A percentile compares a stretch with the other conserved stretches of the same genome.
Evolutionary conservation across 2,797 vertebrate genomes (phyloP).

Genomic region (Alauda arvensis): DNA sequence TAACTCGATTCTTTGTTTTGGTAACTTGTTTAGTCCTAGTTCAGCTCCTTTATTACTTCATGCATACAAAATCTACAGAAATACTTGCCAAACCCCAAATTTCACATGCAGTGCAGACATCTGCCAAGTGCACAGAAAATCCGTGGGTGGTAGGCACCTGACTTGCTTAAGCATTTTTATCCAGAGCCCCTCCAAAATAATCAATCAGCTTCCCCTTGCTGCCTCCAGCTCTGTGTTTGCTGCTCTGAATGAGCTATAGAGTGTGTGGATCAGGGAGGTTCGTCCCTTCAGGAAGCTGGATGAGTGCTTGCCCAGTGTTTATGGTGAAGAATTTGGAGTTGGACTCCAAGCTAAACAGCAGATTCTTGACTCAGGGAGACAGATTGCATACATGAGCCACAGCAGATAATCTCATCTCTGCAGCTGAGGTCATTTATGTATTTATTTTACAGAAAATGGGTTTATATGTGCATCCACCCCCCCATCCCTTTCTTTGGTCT

Average conservation of each 20-base stretch:
- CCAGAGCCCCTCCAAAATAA: conserved; percentile 28
- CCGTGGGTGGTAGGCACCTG: conserved; percentile 34
- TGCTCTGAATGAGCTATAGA: conserved; percentile 6
- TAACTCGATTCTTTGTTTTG: conserved; percentile 11
- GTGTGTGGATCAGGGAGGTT: neutral
- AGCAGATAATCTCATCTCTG: conserved; percentile 27
- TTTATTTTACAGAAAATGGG: conserved; percentile 28
- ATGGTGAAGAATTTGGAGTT: conserved; percentile 29
- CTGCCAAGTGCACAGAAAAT: neutral
- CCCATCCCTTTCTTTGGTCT: neutral
- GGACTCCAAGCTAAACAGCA: conserved; percentile 34
- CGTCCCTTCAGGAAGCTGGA: conserved; percentile 16
- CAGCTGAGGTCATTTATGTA: conserved; percentile 4
- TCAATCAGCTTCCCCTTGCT: conserved; percentile 11
- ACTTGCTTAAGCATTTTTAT: conserved; percentile 4
- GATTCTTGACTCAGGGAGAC: conserved; percentile 12
- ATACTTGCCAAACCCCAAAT: neutral
- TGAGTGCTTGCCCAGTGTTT: conserved; percentile 23
- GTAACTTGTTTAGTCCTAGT: neutral
- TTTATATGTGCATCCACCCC: neutral
- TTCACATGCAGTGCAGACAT: neutral
- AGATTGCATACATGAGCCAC: conserved; percentile 8
- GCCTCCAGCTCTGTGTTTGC: neutral
- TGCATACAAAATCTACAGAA: neutral
- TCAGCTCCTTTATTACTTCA: neutral